Evolutionary conservation across 35 echinoderm and acorn worm genomes (phyloP).

Genomic region (Heliocidaris tuberculata): DNA sequence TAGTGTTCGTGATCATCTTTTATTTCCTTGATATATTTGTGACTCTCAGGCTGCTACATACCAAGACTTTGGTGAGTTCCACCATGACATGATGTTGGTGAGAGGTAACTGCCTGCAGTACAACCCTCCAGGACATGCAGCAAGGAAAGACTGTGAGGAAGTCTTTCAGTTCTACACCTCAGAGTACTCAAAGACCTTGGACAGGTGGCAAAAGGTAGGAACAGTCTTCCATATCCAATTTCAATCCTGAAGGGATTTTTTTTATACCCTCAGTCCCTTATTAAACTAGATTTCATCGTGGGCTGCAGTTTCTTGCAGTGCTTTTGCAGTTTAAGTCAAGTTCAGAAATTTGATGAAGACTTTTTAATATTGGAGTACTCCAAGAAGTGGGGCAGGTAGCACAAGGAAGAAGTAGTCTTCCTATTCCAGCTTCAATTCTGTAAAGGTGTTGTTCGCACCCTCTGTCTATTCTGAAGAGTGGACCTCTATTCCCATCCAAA

Average conservation of each 20-base stretch:
- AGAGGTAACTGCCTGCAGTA: conserved; percentile 76
- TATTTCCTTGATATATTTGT: too few species aligned
- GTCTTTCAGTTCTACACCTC: conserved; percentile 94
- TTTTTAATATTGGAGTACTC: too few species aligned
- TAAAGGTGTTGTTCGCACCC: too few species aligned
- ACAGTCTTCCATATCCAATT: background rate
- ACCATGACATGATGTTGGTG: conserved; percentile 88
- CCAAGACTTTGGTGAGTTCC: conserved; percentile 76
- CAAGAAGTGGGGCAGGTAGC: too few species aligned
- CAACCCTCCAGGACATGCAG: conserved; percentile 86
- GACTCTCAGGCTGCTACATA: conserved; percentile 71
- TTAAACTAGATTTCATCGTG: background rate
- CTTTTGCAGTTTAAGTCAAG: background rate
- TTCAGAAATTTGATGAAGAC: background rate
- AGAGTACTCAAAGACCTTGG: conserved; percentile 81
- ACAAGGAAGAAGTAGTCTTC: too few species aligned
- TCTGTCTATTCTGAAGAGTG: too few species aligned
- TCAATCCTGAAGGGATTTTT: background rate
- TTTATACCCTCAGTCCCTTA: background rate
- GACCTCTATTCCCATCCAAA: too few species aligned
- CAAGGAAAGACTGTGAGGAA: conserved; percentile 84
- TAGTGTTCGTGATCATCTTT: too few species aligned
- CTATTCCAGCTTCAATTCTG: too few species aligned
- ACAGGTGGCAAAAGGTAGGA: conserved; percentile 92
- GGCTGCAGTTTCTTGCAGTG: too few species aligned